Evolutionary conservation across 2,888 invertebrate genomes (phyloP).

Genomic region (Nomada flava): DNA sequence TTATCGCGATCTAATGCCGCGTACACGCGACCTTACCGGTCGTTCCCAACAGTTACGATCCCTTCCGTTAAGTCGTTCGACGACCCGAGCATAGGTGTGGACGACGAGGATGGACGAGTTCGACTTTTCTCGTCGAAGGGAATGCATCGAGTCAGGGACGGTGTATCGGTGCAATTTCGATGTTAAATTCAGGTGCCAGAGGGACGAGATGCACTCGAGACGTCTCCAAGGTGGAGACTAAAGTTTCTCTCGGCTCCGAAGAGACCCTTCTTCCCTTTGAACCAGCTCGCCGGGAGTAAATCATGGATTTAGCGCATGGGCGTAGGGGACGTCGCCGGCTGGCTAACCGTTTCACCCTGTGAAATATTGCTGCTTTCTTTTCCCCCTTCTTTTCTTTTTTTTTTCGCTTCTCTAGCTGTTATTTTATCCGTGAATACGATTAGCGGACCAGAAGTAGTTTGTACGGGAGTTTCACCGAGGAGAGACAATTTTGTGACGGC

Average conservation of each 20-base stretch:
- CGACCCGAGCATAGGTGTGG: not conserved
- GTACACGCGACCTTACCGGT: not conserved
- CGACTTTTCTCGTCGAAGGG: constrained; percentile 22
- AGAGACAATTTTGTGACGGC: not conserved
- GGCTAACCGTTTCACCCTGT: constrained; percentile 23
- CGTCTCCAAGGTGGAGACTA: constrained; percentile 59
- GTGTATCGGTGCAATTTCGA: constrained; percentile 48
- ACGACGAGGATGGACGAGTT: not conserved
- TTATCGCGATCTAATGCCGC: constrained; percentile 72
- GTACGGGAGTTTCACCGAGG: not conserved
- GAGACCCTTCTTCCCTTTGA: constrained; percentile 59
- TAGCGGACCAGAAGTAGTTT: constrained; percentile 4
- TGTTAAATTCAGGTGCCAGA: constrained; percentile 56
- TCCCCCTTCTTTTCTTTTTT: not conserved
- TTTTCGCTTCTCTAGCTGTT: not conserved
- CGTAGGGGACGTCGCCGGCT: constrained; percentile 34
- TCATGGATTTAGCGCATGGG: constrained; percentile 59
- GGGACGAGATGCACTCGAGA: constrained; percentile 68
- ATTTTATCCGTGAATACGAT: constrained; percentile 21
- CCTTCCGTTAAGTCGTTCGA: not conserved
- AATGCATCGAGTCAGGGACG: not conserved
- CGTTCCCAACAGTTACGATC: not conserved
- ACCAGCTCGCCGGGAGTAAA: constrained; percentile 53
- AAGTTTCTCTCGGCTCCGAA: constrained; percentile 64
- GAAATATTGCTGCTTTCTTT: not conserved